Percentiles rank a stretch among this genome's conserved stretches.
Evolutionary conservation across 2,797 vertebrate genomes (phyloP).

Genomic region (Sarcoramphus papa): DNA sequence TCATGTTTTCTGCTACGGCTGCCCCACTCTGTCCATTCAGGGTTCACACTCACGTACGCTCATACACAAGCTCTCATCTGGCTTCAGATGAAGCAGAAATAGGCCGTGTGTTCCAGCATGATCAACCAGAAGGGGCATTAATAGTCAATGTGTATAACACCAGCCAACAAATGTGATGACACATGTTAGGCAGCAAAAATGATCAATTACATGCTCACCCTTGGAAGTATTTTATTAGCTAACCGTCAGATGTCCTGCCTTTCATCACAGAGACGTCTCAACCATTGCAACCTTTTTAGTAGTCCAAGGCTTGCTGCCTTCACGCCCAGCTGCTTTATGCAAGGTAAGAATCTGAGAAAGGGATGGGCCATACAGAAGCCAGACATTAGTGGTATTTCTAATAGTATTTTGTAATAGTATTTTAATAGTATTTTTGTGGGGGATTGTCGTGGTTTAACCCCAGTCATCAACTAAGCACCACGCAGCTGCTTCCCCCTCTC

Average conservation of each 20-base stretch:
- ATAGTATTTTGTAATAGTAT: neutral
- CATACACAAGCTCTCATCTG: neutral
- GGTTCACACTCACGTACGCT: accelerated
- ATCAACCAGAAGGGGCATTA: neutral
- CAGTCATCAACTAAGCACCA: too few species aligned
- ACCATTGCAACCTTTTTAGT: neutral
- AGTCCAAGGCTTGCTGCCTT: neutral
- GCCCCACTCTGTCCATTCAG: neutral
- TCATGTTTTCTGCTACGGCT: neutral
- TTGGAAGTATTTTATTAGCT: neutral
- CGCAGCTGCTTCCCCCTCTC: too few species aligned
- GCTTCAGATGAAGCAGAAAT: neutral
- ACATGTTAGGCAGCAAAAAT: neutral
- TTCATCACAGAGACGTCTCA: neutral
- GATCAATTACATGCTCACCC: neutral
- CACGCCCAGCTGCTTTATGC: neutral
- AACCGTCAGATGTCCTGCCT: neutral
- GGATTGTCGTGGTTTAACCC: too few species aligned
- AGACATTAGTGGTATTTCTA: neutral
- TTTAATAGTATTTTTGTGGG: neutral
- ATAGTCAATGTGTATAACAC: neutral
- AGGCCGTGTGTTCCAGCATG: neutral
- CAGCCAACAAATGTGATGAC: neutral
- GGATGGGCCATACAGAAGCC: neutral
- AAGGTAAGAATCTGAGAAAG: neutral